These are phyloP conservation scores for Sebastes taczanowskii DNA, from an alignment of 2,797 vertebrate genomes.

Conservation along the genomic window DNA sequence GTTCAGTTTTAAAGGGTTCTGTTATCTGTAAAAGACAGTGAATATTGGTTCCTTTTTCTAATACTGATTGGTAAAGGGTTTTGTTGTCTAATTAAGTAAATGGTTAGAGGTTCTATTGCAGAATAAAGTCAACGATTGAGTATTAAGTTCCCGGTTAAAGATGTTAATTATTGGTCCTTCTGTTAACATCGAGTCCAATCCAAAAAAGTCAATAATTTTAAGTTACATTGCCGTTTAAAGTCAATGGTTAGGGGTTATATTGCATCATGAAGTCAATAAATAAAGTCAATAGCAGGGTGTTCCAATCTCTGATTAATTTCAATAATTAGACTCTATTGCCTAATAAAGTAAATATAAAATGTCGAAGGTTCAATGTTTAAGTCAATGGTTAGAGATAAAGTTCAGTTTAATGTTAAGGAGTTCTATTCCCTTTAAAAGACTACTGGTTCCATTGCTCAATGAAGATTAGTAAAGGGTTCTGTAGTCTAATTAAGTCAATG, in stretches of 20 bases:
- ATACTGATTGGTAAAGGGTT: neutral
- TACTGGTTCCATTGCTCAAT: too few relatives aligned
- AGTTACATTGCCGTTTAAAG: neutral
- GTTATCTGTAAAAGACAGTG: neutral
- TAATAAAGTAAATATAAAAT: too few relatives aligned
- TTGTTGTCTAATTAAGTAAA: neutral
- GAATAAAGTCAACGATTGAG: neutral
- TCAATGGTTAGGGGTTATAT: neutral
- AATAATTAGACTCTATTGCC: neutral
- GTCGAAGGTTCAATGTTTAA: too few relatives aligned
- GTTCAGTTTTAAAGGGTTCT: neutral
- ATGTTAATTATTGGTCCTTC: neutral
- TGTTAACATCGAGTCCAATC: neutral
- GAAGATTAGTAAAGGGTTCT: too few relatives aligned
- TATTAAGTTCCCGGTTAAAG: neutral
- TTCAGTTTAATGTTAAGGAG: too few relatives aligned
- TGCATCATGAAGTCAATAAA: neutral
- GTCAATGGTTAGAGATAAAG: too few relatives aligned
- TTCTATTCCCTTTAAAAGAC: too few relatives aligned
- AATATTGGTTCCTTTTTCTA: neutral
- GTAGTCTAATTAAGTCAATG: too few relatives aligned
- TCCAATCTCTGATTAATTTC: neutral
- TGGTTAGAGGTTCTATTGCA: neutral
- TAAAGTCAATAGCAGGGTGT: neutral
- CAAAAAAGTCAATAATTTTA: neutral